These are phyloP conservation scores for Auanema freiburgensis DNA, from an alignment of 2,888 invertebrate genomes.

Conservation along the genomic window DNA sequence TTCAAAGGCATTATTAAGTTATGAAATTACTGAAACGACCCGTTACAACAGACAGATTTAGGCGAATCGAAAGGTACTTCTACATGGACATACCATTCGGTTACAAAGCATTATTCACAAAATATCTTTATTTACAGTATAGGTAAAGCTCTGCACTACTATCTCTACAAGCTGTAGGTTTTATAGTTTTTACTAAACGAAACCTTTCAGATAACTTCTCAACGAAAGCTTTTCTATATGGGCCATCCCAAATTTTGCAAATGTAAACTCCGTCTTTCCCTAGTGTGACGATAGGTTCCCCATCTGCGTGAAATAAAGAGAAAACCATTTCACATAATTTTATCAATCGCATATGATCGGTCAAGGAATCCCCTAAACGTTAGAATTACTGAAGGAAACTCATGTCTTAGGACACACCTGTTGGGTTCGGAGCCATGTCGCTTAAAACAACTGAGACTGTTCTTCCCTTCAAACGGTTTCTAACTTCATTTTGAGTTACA, in stretches of 20 bases:
- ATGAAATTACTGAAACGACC: neutral
- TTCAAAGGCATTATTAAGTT: constrained; percentile 34
- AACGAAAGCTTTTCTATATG: constrained; percentile 37
- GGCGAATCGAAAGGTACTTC: neutral
- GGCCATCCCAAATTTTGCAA: constrained; percentile 63
- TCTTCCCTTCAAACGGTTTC: constrained; percentile 35
- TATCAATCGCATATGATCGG: constrained; percentile 56
- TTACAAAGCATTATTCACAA: constrained; percentile 4
- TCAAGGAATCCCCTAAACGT: constrained; percentile 36
- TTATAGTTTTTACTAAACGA: constrained; percentile 46
- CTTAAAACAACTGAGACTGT: constrained; percentile 57
- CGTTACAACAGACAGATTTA: neutral
- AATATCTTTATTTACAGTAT: constrained; percentile 26
- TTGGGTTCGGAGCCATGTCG: constrained; percentile 64
- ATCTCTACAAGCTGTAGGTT: constrained; percentile 62
- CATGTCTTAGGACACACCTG: constrained; percentile 36
- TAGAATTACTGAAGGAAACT: neutral
- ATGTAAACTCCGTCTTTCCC: constrained; percentile 47
- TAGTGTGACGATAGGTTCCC: constrained; percentile 34
- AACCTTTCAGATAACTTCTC: constrained; percentile 48
- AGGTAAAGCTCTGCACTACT: constrained; percentile 62
- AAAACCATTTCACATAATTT: constrained; percentile 47
- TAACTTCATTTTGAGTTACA: constrained; percentile 39
- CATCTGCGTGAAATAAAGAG: constrained; percentile 25
- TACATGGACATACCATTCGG: neutral